A percentile compares a stretch with the other conserved stretches of the same genome.
Evolutionary conservation across 1,140 invertebrate genomes (phyloP).

Genomic region (Nasonia longicornis): DNA sequence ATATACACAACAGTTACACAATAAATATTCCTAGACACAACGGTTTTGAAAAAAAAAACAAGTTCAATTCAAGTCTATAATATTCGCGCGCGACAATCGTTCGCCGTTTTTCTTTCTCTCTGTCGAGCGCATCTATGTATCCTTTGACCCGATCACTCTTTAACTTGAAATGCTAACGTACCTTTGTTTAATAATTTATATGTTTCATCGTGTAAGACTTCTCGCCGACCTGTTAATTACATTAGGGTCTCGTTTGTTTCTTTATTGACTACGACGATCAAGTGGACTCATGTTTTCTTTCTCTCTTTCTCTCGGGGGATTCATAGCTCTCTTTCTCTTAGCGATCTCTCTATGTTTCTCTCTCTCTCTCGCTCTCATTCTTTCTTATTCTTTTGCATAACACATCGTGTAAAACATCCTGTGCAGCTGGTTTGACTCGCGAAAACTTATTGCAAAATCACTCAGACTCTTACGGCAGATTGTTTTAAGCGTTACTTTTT

Average conservation of each 20-base stretch:
- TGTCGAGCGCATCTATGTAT: background rate
- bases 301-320: background rate
- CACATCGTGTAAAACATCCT: conserved; percentile 2
- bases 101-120: conserved; percentile 37
- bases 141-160: conserved; percentile 15
- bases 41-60: background rate
- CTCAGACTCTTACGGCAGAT: conserved; percentile 31
- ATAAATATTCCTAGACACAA: conserved; percentile 21
- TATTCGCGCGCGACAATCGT: background rate
- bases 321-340: background rate
- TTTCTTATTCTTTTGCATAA: background rate
- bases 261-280: conserved; percentile 27
- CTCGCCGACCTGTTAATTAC: background rate
- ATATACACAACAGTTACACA: conserved; percentile 5
- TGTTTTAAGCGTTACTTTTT: conserved; percentile 6
- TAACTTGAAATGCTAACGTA: conserved; percentile 1
- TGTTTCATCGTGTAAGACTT: conserved; percentile 23
- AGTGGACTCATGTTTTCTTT: background rate
- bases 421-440: background rate
- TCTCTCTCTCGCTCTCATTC: background rate
- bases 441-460: conserved; percentile 18
- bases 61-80: background rate
- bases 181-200: conserved; percentile 18
- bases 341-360: too few relatives aligned
- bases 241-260: conserved; percentile 15